Evolutionary conservation across 2,888 invertebrate species (phyloP).

Genomic region (Punctoribates punctum): DNA sequence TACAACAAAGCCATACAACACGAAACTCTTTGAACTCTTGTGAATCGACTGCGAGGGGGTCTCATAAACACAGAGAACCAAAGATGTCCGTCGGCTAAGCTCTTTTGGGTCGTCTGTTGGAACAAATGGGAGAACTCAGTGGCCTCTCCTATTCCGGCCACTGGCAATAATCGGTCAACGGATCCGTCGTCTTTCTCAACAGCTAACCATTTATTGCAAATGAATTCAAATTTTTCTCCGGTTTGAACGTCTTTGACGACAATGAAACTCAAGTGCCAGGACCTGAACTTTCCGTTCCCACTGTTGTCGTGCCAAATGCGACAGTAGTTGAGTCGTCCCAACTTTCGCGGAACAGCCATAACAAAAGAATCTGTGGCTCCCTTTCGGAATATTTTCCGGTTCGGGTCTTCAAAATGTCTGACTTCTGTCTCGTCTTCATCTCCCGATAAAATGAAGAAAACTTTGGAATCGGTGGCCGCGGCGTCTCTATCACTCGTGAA

Average conservation of each 20-base stretch:
- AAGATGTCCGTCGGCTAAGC: conserved; percentile 57
- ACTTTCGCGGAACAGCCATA: conserved; percentile 54
- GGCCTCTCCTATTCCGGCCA: conserved; percentile 56
- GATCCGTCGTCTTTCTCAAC: conserved; percentile 53
- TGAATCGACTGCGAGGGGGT: conserved; percentile 57
- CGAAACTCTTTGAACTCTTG: conserved; percentile 56
- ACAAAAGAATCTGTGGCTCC: conserved; percentile 55
- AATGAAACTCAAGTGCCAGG: conserved; percentile 56
- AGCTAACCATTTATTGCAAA: conserved; percentile 56
- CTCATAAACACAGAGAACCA: conserved; percentile 59
- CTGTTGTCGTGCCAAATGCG: conserved; percentile 59
- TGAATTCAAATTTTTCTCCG: conserved; percentile 54
- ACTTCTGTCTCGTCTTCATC: conserved; percentile 56
- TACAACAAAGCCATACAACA: conserved; percentile 57
- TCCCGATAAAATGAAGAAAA: conserved; percentile 55
- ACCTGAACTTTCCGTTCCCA: conserved; percentile 54
- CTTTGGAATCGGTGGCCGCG: conserved; percentile 51
- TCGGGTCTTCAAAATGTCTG: conserved; percentile 53
- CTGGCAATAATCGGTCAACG: conserved; percentile 57
- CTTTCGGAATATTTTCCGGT: conserved; percentile 53
- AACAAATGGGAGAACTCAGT: conserved; percentile 56
- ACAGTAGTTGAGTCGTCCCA: conserved; percentile 55
- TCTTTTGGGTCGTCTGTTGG: conserved; percentile 53
- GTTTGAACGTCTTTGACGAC: conserved; percentile 56
- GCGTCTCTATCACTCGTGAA: conserved; percentile 53